phyloP scores from a whole-genome alignment of 2,888 invertebrate species.

The Mesorhabditis sp. region DNA sequence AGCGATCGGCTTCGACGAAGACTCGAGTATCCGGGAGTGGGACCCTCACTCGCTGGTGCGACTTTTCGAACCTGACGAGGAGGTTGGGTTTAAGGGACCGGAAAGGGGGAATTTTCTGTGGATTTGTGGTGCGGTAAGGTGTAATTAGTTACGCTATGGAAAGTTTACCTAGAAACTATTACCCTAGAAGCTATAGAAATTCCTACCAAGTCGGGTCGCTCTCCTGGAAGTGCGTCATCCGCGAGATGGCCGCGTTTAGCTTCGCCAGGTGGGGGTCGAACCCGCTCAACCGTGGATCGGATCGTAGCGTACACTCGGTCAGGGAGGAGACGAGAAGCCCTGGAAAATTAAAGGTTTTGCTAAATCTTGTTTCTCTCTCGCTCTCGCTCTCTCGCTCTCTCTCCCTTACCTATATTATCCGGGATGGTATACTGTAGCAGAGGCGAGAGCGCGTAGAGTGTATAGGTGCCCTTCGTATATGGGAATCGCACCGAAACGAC shows the following conservation, averaged over 20 bases:
- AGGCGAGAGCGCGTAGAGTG: constrained; percentile 44
- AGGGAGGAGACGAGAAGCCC: constrained; percentile 13
- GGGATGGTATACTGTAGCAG: constrained; percentile 53
- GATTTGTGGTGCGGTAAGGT: not conserved
- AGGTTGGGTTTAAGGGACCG: no score
- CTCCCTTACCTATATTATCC: constrained; percentile 40
- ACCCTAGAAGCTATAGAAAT: not conserved
- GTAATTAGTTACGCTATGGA: not conserved
- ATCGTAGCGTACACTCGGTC: constrained; percentile 21
- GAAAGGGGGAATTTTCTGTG: not conserved
- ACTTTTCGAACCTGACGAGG: constrained; percentile 29
- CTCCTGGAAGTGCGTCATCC: constrained; percentile 29
- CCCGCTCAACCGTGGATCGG: constrained; percentile 35
- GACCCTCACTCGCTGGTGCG: constrained; percentile 23
- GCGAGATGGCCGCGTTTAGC: constrained; percentile 35
- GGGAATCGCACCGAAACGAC: constrained; percentile 50
- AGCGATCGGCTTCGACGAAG: not conserved
- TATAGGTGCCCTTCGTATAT: constrained; percentile 41
- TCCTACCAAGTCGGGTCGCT: constrained; percentile 40
- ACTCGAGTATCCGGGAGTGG: not conserved
- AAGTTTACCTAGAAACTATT: constrained; percentile 2
- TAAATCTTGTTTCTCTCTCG: not conserved
- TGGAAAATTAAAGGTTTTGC: not conserved
- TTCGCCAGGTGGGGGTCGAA: constrained; percentile 29
- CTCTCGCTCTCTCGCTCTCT: not conserved